Evolutionary conservation across 2,888 invertebrate genomes (phyloP), one percentile per base, ranked within the genome.

Genomic region (Malthinus seriepunctatus): DNA sequence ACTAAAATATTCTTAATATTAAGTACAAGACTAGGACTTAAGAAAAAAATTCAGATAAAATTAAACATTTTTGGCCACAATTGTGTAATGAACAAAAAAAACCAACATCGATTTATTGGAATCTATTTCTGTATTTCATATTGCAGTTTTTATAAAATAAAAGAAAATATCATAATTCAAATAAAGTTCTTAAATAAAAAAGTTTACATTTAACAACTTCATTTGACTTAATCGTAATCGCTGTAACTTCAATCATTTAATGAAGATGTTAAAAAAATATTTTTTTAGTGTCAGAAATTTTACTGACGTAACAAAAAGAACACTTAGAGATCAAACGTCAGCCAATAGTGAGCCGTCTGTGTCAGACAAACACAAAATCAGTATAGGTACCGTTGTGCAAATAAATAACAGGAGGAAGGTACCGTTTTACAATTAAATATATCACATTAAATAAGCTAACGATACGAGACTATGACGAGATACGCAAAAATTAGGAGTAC

Each of bases 371-470:
- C 66, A 67, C 65, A 65, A 72, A 71, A 65, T 74, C 73, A 74
- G 74, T 23, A 23, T 23, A 23, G 23, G 23, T 74, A 74, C 73
- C 73, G 65, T 70, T 71, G 71, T 69, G 71, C 71, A 69, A 68
- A 71, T 69, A 63, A 67, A 66, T 62, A 56, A 67, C 69, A 71
- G 67, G 67, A 66, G 60, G 66, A 65, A 71, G 73, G 73, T 74
- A 74, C 71, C 68, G 67, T 67, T 66, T 69, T 67, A 60, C 46
- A 71, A 72, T 71, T 71, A 71, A 72, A 71, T 73, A 73, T 75
- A 72, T 75, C 75, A 76, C 75, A 76, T 74, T 73, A 72, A 73
- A 72, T 71, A 72, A 73, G 71, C 72, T 71, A 72, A 65, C 67
- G 63, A 68, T 71, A 69, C 68, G 69, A 71, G 66, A 69, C 67